Percentiles rank a stretch among this genome's conserved stretches.
Conservation (phyloP, 1,140 invertebrate genomes). For the Zaprionus vittiger region DNA sequence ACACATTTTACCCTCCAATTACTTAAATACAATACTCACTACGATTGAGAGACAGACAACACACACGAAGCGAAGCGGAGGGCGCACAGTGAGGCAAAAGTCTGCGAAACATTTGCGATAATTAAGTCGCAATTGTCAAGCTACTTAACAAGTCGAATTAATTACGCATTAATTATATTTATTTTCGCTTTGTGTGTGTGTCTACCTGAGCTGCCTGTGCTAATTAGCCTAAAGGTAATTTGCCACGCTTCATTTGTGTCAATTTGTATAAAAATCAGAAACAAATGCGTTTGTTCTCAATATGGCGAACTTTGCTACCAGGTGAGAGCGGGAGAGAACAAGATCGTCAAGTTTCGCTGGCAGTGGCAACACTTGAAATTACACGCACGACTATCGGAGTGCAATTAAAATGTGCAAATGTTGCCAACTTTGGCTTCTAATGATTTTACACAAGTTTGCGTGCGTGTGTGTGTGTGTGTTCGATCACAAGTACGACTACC, state of each 20-base stretch:
- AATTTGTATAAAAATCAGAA: not conserved
- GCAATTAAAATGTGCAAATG: no score
- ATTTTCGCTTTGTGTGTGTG: not conserved
- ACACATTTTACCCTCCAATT: conserved; percentile 82
- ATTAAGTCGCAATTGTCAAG: conserved; percentile 19
- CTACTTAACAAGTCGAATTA: conserved; percentile 1
- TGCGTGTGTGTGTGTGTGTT: no score
- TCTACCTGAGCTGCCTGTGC: not conserved
- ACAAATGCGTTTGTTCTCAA: not conserved
- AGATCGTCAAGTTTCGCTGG: not conserved
- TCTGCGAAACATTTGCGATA: conserved; percentile 1
- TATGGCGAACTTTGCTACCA: not conserved
- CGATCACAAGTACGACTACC: no score
- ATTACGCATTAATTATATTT: conserved; percentile 4
- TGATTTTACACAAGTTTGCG: no score
- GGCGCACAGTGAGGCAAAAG: conserved; percentile 26
- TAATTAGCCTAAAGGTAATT: not conserved
- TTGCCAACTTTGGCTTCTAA: no score
- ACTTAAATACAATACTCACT: conserved; percentile 74
- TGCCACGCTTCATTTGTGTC: not conserved
- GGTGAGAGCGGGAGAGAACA: not conserved
- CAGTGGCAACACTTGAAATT: not conserved
- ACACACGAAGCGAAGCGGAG: not conserved
- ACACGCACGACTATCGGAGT: no score
- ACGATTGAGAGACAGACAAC: conserved; percentile 34